Base-by-base conservation (phyloP, 2,888 invertebrate species). In the Cenopis cana region DNA sequence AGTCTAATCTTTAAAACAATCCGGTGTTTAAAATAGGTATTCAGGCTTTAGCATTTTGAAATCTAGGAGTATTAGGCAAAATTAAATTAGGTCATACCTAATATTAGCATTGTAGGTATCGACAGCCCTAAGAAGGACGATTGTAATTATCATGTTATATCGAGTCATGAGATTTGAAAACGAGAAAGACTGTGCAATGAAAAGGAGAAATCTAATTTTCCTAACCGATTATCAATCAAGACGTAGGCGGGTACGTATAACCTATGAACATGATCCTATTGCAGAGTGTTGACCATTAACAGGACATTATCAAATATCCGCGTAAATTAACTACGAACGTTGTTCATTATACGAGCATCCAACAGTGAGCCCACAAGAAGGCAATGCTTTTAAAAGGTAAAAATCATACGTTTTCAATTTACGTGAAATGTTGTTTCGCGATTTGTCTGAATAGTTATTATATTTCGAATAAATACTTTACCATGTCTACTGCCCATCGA, bases 301-400 rank as follows among this genome's bases (percentile, higher is more conserved):
- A 41, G 14, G 41, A 41, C 41, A 41, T 41, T 41, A 41, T 41
- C 41, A 12, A 41, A 5, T 5, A 41, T 41, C 14, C 52, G 36
- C 18, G 38, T 20, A n/a, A 64, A 38, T 64, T 12, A 14, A 57
- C 8, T 36, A 49, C 57, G 49, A 56, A 20, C 12, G 20, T 49
- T 36, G 8, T 46, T 36, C 1, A 36, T 38, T 1, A 29, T 46
- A 46, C 6, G 41, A 24, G 41, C 38, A 41, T 59, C n/a, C 10
- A 20, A 89, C 90, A 87, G 79, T 86, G 90, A 89, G 87, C 88
- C 89, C 90, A 89, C 90, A 89, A 86, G 24, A 64, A 77, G 78
- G 78, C 78, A 64, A 38, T 52, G n/a, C 17, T n/a, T 17, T n/a
- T 36, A n/a, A n/a, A n/a, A n/a, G 17, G 8, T 24, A 41, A 10